Evolutionary conservation across 2,888 invertebrate species (phyloP), one percentile per base, ranked within the genome.

Genomic region (Coelinius sp.): DNA sequence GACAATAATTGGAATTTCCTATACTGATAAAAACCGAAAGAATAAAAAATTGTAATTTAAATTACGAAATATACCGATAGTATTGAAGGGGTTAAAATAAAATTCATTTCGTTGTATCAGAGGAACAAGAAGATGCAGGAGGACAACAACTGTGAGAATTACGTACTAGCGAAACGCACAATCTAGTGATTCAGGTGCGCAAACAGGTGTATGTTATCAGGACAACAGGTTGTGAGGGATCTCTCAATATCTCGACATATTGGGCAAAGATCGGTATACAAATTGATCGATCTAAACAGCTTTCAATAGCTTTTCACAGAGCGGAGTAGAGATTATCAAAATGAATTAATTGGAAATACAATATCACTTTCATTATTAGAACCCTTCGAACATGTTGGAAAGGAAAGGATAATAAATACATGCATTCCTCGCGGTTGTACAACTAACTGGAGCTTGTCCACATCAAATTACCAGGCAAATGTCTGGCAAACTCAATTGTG

Each of bases 181-280:
- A 78, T 78, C 74, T 80, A 82, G 82, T 83, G 78, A 81, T 80
- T 84, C 83, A 83, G 83, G 83, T 84, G 84, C 83, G 83, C 84
- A 78, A 75, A 76, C 83, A 83, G 83, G 83, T 83, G 82, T 75
- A 73, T 68, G 44, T 68, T 79, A 83, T 73, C 82, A 84, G 84
- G 83, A 73, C 73, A 81, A 70, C 82, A 84, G 78, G 71, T 76
- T 65, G 31, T 53, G 66, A 78, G 73, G 73, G 76, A 76, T 70
- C 76, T 77, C 64, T 53, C 31, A 38, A 52, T 25, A 46, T 59
- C 56, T 10, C 24, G 20, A n/a, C n/a, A n/a, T n/a, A n/a, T 12
- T 41, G 24, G 8, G 1, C 7, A 6, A 20, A 49, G 46, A 49
- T 49, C 46, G 46, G 46, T 49, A 49, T 49, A 17, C n/a, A n/a